Conservation (phyloP, 1,140 invertebrate genomes). For the Danaus plexippus region DNA sequence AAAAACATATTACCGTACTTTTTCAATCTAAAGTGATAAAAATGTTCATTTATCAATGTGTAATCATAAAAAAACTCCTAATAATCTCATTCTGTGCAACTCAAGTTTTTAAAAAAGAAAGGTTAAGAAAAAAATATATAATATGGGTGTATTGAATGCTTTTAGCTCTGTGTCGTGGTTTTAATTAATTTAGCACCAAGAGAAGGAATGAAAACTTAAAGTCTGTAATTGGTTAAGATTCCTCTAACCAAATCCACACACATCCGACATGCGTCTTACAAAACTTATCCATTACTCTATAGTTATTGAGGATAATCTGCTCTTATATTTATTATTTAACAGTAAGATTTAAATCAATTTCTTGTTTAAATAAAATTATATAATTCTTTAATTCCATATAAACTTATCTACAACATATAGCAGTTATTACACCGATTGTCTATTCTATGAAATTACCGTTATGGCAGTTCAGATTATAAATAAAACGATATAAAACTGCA, state of each 20-base stretch:
- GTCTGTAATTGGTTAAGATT: slow-evolving; percentile 36
- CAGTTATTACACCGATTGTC: slow-evolving; percentile 12
- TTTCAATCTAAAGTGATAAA: no score
- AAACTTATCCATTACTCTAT: slow-evolving; percentile 1
- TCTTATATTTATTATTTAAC: no score
- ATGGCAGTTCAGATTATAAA: slow-evolving; percentile 6
- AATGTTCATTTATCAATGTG: no score
- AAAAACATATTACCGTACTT: no score
- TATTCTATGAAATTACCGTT: slow-evolving; percentile 9
- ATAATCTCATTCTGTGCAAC: background rate
- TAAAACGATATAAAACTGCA: no score
- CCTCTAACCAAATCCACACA: slow-evolving; percentile 27
- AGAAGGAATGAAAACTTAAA: slow-evolving; percentile 38
- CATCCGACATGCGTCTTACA: slow-evolving; percentile 13
- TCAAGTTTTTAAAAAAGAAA: background rate
- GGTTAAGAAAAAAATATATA: slow-evolving; percentile 1
- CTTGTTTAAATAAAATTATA: no score
- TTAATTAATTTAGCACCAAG: slow-evolving; percentile 44
- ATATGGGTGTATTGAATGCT: slow-evolving; percentile 11
- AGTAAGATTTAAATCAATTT: no score
- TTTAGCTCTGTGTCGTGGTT: slow-evolving; percentile 18
- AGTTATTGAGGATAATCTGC: no score
- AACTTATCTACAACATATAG: slow-evolving; percentile 8
- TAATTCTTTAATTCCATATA: no score
- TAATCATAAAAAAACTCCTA: no score